Evolutionary conservation across 1,140 invertebrate genomes (phyloP).

Genomic region (Drosophila orosa): DNA sequence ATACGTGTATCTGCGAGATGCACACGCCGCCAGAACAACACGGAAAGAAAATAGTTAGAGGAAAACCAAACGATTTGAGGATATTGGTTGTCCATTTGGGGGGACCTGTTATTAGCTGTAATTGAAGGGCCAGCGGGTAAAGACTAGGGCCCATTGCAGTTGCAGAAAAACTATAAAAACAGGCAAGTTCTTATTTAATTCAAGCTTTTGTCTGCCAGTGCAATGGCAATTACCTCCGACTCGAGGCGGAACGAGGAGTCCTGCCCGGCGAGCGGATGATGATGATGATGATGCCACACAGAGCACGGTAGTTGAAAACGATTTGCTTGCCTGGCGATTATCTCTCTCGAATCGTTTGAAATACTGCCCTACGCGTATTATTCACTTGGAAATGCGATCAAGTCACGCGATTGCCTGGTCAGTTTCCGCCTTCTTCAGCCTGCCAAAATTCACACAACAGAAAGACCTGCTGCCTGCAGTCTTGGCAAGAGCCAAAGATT

Average conservation of each 20-base stretch:
- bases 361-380: conserved; percentile 49
- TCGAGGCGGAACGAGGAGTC: conserved; percentile 20
- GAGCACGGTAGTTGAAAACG: conserved; percentile 57
- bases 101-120: background rate
- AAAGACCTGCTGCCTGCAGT: conserved; percentile 4
- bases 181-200: background rate
- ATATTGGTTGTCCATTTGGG: background rate
- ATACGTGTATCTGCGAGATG: conserved; percentile 46
- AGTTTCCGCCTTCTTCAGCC: conserved; percentile 7
- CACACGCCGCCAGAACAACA: conserved; percentile 28
- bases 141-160: background rate
- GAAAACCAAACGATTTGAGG: background rate
- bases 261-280: conserved; percentile 17
- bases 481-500: conserved; percentile 9
- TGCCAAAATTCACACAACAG: conserved; percentile 65
- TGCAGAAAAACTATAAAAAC: background rate
- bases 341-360: conserved; percentile 53
- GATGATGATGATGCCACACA: conserved; percentile 51
- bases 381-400: conserved; percentile 59
- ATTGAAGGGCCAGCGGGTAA: background rate
- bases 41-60: background rate
- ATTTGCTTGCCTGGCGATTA: conserved; percentile 62
- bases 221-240: conserved; percentile 29
- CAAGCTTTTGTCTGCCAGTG: conserved; percentile 4
- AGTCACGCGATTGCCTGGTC: conserved; percentile 53